Conservation (phyloP, 1,140 invertebrate genomes). For the Diorhabda carinulata region DNA sequence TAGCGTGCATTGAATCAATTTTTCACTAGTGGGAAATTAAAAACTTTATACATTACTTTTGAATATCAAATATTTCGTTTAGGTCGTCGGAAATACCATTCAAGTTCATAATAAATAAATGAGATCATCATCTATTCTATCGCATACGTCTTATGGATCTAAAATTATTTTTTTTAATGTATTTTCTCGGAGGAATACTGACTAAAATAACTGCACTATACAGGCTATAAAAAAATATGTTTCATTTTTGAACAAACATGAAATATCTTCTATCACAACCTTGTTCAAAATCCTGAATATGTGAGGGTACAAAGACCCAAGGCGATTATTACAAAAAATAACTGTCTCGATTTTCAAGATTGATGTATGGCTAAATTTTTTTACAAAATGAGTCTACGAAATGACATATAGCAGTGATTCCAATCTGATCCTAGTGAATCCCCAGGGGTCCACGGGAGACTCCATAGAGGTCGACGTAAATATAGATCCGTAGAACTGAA, state of each 20-base stretch:
- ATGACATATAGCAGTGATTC: too few relatives aligned
- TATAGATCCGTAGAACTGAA: too few relatives aligned
- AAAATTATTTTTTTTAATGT: not conserved
- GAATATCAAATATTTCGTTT: not conserved
- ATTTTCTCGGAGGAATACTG: not conserved
- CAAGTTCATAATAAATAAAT: not conserved
- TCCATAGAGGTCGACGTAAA: too few relatives aligned
- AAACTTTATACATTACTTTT: not conserved
- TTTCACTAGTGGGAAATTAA: not conserved
- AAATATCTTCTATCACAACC: not conserved
- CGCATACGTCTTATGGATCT: not conserved
- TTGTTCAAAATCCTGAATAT: slow-evolving; percentile 1
- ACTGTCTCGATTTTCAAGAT: too few relatives aligned
- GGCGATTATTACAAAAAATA: not conserved
- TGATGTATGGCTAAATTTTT: too few relatives aligned
- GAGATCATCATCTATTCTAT: not conserved
- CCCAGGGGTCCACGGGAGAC: too few relatives aligned
- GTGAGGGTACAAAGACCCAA: not conserved
- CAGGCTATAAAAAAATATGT: not conserved
- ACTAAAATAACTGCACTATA: not conserved
- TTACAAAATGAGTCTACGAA: too few relatives aligned
- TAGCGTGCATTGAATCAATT: not conserved
- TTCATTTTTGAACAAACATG: slow-evolving; percentile 1
- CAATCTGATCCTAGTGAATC: too few relatives aligned
- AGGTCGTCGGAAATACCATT: not conserved